A percentile compares a stretch with the other conserved stretches of the same genome.
These are phyloP conservation scores for Hafferia zeledoni DNA, from an alignment of 2,797 vertebrate genomes.

Conservation along the genomic window DNA sequence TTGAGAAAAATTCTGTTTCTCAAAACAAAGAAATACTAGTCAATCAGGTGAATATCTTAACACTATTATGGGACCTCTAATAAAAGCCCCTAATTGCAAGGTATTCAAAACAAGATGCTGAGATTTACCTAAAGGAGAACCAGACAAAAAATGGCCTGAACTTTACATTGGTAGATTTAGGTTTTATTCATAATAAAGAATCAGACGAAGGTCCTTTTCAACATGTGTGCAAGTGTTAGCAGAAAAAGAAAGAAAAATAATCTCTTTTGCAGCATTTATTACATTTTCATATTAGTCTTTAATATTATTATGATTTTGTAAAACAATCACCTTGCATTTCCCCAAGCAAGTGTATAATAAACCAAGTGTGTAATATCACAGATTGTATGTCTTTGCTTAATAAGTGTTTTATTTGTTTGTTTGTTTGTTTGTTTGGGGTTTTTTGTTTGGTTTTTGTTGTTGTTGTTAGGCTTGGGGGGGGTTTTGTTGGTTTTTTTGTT, in stretches of 20 bases:
- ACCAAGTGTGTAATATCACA: neutral
- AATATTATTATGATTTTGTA: neutral
- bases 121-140: neutral
- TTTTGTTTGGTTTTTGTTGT: no score
- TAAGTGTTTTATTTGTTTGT: neutral
- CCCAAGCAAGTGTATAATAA: neutral
- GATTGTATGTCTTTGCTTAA: neutral
- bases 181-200: neutral
- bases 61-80: neutral
- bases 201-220: neutral
- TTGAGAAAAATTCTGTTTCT: neutral
- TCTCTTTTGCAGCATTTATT: neutral
- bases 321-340: neutral
- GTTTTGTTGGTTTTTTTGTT: neutral
- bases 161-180: neutral
- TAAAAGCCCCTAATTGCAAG: neutral
- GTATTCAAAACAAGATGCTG: neutral
- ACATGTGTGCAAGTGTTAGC: neutral
- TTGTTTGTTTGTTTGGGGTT: no score
- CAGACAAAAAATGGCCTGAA: neutral
- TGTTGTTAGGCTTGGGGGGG: no score
- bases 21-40: neutral
- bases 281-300: neutral
- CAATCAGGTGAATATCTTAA: neutral
- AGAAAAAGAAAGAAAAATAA: neutral